Base-by-base conservation (phyloP, 2,888 invertebrate genomes). In the Lithophane leautieri region DNA sequence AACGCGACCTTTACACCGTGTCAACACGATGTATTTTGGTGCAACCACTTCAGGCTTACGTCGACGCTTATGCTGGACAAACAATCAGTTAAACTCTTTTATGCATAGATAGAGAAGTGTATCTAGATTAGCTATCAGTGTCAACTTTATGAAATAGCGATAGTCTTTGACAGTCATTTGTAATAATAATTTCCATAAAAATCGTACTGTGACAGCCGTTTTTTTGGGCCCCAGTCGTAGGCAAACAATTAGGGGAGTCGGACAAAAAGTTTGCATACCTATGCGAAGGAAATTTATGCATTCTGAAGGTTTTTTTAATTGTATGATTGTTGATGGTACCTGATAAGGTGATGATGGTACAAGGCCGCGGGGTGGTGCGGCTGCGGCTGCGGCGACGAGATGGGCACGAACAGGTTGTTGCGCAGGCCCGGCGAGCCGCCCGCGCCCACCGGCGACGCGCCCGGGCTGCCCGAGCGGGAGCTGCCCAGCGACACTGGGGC, bases 361-460 rank as follows among this genome's bases (percentile, higher is more conserved):
- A 76, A 76, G 44, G 89, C 92, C 86, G 88, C 88, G 65, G 91
- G 93, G 78, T 92, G 93, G 68, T 90, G 89, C 65, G 87, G 94
- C 84, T 97, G 97, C 74, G 97, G 97, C 89, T 97, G 97, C 82
- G 97, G 97, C 88, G 97, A 98, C 42, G 97, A 97, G 89, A 99
- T 99, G 50, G 99, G 99, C 97, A 99, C 98, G 94, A 99, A 99
- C 86, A 99, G 98, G 94, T 99, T 98, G 93, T 98, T 98, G 85
- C 98, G 97, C 78, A 98, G 97, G 56, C 98, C 98, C 70, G 98
- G 98, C 91, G 98, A 99, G 22, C 98, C 98, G 62, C 98, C 98
- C 54, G 98, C 99, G 88, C 99, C 98, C 87, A 99, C 97, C 9
- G 99, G 92, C 61, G 98, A 98, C 92, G 98, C 99, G 56, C 99